Conservation (phyloP, 2,888 invertebrate species). For the Tetragonula carbonaria region DNA sequence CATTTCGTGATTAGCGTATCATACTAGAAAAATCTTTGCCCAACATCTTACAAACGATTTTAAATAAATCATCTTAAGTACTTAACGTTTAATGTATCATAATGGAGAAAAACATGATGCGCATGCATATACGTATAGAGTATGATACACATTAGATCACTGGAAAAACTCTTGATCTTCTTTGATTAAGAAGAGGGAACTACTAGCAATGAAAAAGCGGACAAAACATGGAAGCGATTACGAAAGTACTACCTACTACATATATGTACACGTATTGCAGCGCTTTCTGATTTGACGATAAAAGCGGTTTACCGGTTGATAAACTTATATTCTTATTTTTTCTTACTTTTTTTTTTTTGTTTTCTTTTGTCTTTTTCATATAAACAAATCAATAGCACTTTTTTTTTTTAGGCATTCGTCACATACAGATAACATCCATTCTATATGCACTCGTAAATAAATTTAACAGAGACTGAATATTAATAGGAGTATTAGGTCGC, state of each 20-base stretch:
- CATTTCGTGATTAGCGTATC: neutral
- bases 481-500: slow-evolving; percentile 66
- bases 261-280: slow-evolving; percentile 68
- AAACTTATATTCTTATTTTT: slow-evolving; percentile 49
- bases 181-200: slow-evolving; percentile 24
- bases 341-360: slow-evolving; percentile 16
- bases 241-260: slow-evolving; percentile 60
- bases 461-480: slow-evolving; percentile 60
- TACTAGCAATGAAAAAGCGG: slow-evolving; percentile 61
- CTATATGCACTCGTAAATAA: slow-evolving; percentile 69
- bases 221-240: slow-evolving; percentile 59
- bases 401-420: slow-evolving; percentile 62
- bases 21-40: slow-evolving; percentile 28
- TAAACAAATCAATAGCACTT: slow-evolving; percentile 60
- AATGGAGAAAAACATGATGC: slow-evolving; percentile 58
- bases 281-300: slow-evolving; percentile 52
- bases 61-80: slow-evolving; percentile 56
- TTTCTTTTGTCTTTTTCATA: slow-evolving; percentile 29
- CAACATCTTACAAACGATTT: slow-evolving; percentile 39
- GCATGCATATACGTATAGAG: slow-evolving; percentile 53
- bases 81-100: slow-evolving; percentile 46
- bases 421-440: slow-evolving; percentile 68
- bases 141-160: slow-evolving; percentile 60
- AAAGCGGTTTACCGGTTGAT: slow-evolving; percentile 55
- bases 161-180: slow-evolving; percentile 35